A percentile compares a stretch with the other conserved stretches of the same genome.
These are phyloP conservation scores for Sterna hirundo DNA, from an alignment of 2,113 vertebrate genomes.

Conservation along the genomic window DNA sequence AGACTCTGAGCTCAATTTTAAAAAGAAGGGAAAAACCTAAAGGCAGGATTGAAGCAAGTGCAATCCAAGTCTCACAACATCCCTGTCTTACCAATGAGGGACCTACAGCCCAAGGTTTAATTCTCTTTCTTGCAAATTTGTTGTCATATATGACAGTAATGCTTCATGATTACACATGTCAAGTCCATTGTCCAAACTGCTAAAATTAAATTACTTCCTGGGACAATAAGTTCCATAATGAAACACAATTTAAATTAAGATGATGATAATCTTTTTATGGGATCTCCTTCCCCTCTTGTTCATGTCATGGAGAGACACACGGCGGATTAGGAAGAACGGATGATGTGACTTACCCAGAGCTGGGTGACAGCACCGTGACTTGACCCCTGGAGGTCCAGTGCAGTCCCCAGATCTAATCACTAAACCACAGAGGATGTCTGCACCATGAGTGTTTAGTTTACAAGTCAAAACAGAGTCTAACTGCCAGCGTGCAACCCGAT, in stretches of 20 bases:
- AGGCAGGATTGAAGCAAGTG: not conserved
- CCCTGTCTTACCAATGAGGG: not conserved
- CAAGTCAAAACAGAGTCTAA: constrained; percentile 37
- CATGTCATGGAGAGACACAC: not conserved
- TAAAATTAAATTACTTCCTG: not conserved
- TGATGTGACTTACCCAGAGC: not conserved
- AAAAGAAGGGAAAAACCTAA: not conserved
- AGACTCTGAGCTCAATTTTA: not conserved
- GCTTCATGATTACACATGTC: not conserved
- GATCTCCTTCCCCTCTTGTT: not conserved
- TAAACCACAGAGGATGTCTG: constrained; percentile 49
- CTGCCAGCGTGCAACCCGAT: not conserved
- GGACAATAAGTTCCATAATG: not conserved
- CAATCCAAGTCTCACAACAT: not conserved
- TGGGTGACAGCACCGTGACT: not conserved
- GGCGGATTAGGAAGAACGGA: not conserved
- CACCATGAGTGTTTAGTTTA: not conserved
- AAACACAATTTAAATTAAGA: not conserved
- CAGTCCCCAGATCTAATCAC: constrained; percentile 21
- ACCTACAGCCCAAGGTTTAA: not conserved
- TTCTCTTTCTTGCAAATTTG: not conserved
- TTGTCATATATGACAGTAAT: not conserved
- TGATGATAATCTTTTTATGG: not conserved
- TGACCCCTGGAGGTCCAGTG: not conserved
- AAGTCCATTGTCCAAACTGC: not conserved